Percentiles rank a stretch among this genome's conserved stretches.
Conservation (phyloP, 2,113 vertebrate species). For the Oryzias melastigma region DNA sequence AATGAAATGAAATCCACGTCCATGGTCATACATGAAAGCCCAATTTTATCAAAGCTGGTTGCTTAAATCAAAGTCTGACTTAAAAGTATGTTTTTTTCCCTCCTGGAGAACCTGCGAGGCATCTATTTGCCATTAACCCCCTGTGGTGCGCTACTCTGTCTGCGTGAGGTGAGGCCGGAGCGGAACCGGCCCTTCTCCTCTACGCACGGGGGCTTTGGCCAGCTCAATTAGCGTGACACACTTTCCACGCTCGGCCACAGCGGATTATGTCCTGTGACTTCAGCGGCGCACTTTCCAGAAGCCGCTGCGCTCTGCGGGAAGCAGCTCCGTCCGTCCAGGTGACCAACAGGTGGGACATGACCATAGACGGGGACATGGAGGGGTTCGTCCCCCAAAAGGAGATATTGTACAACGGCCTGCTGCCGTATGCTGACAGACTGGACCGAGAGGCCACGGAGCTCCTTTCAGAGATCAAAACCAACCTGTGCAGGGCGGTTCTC, state of each 20-base stretch:
- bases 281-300: slow-evolving; percentile 9
- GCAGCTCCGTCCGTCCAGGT: neutral
- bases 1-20: slow-evolving; percentile 5
- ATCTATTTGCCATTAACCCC: neutral
- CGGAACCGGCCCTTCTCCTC: slow-evolving; percentile 7
- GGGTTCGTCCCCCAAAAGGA: slow-evolving; percentile 86
- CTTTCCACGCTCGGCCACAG: slow-evolving; percentile 48
- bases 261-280: slow-evolving; percentile 49
- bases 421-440: slow-evolving; percentile 88
- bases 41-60: slow-evolving; percentile 18
- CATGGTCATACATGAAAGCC: slow-evolving; percentile 8
- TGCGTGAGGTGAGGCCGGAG: slow-evolving; percentile 26
- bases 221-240: slow-evolving; percentile 70
- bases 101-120: neutral
- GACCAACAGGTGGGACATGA: slow-evolving; percentile 27
- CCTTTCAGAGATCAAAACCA: slow-evolving; percentile 88
- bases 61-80: slow-evolving; percentile 26
- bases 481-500: slow-evolving; percentile 89
- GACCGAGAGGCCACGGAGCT: slow-evolving; percentile 86
- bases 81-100: neutral
- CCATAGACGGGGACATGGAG: slow-evolving; percentile 23
- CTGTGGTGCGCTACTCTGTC: neutral
- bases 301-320: slow-evolving; percentile 2
- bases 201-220: slow-evolving; percentile 36
- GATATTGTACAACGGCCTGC: slow-evolving; percentile 88